These are phyloP conservation scores for Drosophila robusta DNA, from an alignment of 2,888 invertebrate genomes.

Conservation along the genomic window DNA sequence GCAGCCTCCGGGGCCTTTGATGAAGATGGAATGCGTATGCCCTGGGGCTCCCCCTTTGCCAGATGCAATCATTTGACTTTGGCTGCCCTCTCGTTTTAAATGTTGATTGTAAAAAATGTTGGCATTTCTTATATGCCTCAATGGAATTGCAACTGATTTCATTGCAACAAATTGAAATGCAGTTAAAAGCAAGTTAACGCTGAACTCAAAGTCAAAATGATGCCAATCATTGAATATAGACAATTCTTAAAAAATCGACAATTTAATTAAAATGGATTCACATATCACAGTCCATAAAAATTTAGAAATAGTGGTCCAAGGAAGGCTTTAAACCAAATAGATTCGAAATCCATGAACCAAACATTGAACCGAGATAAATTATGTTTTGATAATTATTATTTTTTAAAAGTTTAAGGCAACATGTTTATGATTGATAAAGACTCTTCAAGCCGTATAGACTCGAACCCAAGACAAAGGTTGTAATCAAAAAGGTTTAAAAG, in stretches of 20 bases:
- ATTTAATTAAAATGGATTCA: constrained; percentile 3
- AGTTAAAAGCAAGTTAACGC: constrained; percentile 16
- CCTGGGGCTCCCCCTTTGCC: constrained; percentile 17
- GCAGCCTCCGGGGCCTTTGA: constrained; percentile 59
- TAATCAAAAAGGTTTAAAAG: neutral
- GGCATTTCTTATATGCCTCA: constrained; percentile 51
- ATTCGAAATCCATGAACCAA: too few species aligned
- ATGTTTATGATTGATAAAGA: too few species aligned
- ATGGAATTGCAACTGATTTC: constrained; percentile 65
- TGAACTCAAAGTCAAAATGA: constrained; percentile 12
- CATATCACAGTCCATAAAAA: constrained; percentile 1
- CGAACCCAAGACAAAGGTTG: neutral
- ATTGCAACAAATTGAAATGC: constrained; percentile 59
- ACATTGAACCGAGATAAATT: too few species aligned
- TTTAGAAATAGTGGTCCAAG: neutral
- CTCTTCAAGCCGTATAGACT: too few species aligned
- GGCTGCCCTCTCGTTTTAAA: constrained; percentile 54
- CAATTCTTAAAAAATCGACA: neutral
- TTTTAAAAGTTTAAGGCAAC: too few species aligned
- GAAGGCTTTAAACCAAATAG: too few species aligned
- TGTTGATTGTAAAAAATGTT: constrained; percentile 70
- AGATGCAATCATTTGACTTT: constrained; percentile 78
- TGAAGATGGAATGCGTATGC: constrained; percentile 72
- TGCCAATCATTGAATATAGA: constrained; percentile 9
- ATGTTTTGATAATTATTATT: too few species aligned